phyloP scores from a whole-genome alignment of 2,797 vertebrate genomes.

The Liparis tanakae region DNA sequence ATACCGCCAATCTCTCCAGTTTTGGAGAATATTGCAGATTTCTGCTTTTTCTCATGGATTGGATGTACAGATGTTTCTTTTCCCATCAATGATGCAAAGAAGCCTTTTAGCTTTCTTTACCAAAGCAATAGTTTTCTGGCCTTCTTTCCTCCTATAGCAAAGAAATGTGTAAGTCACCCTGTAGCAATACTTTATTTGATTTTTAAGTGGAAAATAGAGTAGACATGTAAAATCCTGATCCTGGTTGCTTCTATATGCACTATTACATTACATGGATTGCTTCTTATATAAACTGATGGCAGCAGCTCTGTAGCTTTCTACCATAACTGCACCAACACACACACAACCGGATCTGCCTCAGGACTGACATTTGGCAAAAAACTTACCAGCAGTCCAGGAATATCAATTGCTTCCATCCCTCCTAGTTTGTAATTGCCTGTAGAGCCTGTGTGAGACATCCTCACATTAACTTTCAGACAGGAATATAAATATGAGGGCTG shows the following conservation, averaged over 20 bases:
- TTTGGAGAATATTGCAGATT: constrained; percentile 6
- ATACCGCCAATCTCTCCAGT: constrained; percentile 3
- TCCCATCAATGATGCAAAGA: background rate
- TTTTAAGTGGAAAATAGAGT: background rate
- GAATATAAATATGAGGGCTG: background rate
- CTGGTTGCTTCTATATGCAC: background rate
- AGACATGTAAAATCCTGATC: constrained; percentile 2
- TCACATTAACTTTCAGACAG: background rate
- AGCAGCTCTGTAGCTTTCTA: background rate
- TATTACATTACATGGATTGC: constrained; percentile 8
- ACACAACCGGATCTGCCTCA: constrained; percentile 15
- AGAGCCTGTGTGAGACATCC: background rate
- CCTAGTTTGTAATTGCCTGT: background rate
- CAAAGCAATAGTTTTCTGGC: background rate
- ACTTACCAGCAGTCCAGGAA: background rate
- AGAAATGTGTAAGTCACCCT: background rate
- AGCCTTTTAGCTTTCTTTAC: constrained; percentile 1
- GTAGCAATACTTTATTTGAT: background rate
- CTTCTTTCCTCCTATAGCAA: background rate
- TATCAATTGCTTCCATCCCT: background rate
- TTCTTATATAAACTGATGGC: background rate
- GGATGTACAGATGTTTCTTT: background rate
- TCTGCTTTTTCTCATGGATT: background rate
- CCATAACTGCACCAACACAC: background rate
- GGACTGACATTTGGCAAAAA: constrained; percentile 4